Base-by-base conservation (phyloP, 2,113 vertebrate genomes). In the Percina caprodes region DNA sequence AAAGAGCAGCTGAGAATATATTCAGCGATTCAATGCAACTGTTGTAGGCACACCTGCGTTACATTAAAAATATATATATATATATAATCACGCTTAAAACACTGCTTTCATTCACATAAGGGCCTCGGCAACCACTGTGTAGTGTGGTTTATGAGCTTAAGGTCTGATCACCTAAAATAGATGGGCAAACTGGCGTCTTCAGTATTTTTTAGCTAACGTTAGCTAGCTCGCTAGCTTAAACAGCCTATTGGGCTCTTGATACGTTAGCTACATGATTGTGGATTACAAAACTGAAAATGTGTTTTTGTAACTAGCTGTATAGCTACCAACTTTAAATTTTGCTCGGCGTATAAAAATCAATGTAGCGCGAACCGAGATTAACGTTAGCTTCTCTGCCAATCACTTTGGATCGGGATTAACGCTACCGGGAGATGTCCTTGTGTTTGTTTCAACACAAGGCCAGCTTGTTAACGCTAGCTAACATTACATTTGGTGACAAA, bases 91-190 rank as follows among this genome's bases (percentile, higher is more conserved):
- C n/a, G n/a, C n/a, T 51, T 26, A 61, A 65, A 78, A 83, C 70
- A 12, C 5, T 0, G 23, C 3, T 59, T 68, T 72, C 13, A 30
- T 62, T 58, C 46, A 67, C 59, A 67, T 2, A 15, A 0, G 56
- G 68, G 58, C 65, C 54, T 56, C 15, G 33, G 51, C 72, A 59
- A 39, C 21, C 65, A 46, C 48, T 72, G 59, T 67, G 68, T 48
- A 56, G n/a, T 19, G 61, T 63, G 80, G 86, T 26, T 93, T 88
- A 91, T 72, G 46, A 74, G 91, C 84, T 93, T 92, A 91, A 30
- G 69, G 80, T 45, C 77, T 26, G 63, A 21, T 35, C 51, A 60
- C 45, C 88, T 87, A 91, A 89, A 90, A 92, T 92, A 93, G 88
- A 92, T 26, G 49, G 35, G 62, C 82, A 83, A 76, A 69, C 88